A percentile compares a stretch with the other conserved stretches of the same genome.
Conservation (phyloP, 2,113 vertebrate genomes). For the Emberiza fucata region DNA sequence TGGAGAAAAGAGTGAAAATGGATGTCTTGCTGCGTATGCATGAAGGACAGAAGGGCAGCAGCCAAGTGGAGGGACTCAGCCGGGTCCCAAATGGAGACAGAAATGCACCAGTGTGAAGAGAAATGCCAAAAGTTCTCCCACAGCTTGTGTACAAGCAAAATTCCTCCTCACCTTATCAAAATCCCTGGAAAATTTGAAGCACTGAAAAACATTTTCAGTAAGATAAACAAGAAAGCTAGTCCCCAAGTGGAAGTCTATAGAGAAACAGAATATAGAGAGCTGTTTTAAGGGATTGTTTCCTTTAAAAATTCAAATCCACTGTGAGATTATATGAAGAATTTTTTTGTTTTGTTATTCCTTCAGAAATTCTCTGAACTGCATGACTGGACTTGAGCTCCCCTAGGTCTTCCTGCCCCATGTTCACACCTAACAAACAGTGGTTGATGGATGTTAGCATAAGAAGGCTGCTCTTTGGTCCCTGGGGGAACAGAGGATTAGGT, state of each 20-base stretch:
- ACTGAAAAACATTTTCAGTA: neutral
- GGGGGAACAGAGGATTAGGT: neutral
- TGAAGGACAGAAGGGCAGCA: neutral
- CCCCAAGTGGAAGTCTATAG: neutral
- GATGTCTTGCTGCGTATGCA: neutral
- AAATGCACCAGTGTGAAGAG: neutral
- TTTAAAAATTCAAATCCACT: neutral
- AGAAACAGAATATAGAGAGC: neutral
- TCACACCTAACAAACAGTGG: neutral
- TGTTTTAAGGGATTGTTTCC: neutral
- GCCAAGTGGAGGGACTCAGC: neutral
- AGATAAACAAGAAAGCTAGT: neutral
- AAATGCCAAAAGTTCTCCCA: neutral
- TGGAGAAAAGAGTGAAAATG: constrained; percentile 7
- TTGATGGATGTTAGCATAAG: neutral
- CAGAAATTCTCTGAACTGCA: neutral
- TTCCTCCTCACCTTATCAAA: neutral
- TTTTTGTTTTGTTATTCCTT: neutral
- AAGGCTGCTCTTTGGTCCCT: neutral
- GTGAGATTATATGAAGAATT: neutral
- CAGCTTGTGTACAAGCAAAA: neutral
- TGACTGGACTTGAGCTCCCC: neutral
- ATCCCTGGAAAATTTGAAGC: neutral
- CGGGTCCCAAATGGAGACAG: neutral
- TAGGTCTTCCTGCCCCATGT: neutral